These are phyloP conservation scores for Garrulus glandarius DNA, from an alignment of 2,797 vertebrate species.

Conservation along the genomic window DNA sequence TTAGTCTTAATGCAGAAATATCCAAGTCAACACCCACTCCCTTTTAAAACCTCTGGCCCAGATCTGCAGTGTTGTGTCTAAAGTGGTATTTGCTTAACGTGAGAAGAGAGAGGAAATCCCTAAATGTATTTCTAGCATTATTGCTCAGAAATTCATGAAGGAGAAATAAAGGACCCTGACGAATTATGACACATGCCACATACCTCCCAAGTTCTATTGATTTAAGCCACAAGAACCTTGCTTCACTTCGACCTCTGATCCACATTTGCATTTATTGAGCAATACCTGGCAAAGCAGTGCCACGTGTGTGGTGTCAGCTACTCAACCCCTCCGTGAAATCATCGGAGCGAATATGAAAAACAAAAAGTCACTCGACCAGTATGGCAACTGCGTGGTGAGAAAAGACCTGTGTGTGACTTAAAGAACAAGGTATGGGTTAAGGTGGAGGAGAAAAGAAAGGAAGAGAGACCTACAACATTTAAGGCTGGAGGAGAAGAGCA, in stretches of 20 bases:
- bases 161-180: conserved; percentile 9
- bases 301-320: neutral
- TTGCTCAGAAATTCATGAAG: neutral
- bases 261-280: conserved; percentile 29
- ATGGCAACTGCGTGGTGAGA: neutral
- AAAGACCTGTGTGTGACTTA: neutral
- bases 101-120: conserved; percentile 4
- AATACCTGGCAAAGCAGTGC: conserved; percentile 13
- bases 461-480: neutral
- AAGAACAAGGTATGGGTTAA: neutral
- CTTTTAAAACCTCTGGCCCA: neutral
- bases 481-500: neutral
- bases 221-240: conserved; percentile 7
- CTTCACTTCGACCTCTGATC: neutral
- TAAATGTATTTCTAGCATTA: neutral
- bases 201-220: neutral
- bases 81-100: conserved; percentile 2
- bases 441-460: too few species aligned
- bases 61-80: neutral
- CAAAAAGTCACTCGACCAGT: neutral
- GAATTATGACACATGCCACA: neutral
- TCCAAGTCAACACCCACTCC: neutral
- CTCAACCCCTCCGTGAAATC: conserved; percentile 7
- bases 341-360: neutral
- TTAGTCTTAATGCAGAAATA: neutral